Base-by-base conservation (phyloP, 2,113 vertebrate genomes). In the human region DNA sequence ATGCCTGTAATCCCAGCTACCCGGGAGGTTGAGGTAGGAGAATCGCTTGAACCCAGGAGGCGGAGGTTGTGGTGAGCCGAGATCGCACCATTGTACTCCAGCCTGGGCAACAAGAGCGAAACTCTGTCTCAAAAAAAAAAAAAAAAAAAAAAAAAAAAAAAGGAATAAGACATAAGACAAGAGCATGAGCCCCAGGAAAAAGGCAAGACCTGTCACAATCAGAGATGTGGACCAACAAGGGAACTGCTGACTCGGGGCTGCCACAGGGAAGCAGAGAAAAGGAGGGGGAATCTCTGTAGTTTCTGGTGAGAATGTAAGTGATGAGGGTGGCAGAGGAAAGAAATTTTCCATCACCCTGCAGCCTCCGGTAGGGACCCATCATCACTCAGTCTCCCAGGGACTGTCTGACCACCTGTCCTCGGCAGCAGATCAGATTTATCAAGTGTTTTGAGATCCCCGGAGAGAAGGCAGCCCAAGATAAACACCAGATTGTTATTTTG, bases 401-500 rank as follows among this genome's bases (percentile, higher is more conserved):
- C 83, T 16, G 30, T 90, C 84, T 96, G 94, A 92, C 96, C 94
- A 98, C 97, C 97, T 97, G 97, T 97, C 94, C 95, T 92, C 27
- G 25, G 93, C 81, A 85, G 40, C 9, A 16, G 94, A 30, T 92
- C 96, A 95, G 75, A 96, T 59, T 96, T 87, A 61, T 85, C 84
- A 88, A 96, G 78, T 90, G 85, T 94, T 82, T 94, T 59, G 96
- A 97, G 94, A 96, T 81, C 66, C 94, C 95, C 40, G 64, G 87
- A 76, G 95, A 94, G 95, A 32, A 90, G 90, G 90, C 92, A 83
- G 95, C 84, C 84, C 88, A 97, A 92, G 90, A 84, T 81, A 95
- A 98, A 98, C 72, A 98, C n/a, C 82, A 55, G 84, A 64, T 84
- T 90, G 93, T 97, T 98, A 98, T 97, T 98, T 93, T 96, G 97